These are phyloP conservation scores for Coptodon bakossiorum DNA, from an alignment of 2,113 vertebrate species.

Conservation along the genomic window DNA sequence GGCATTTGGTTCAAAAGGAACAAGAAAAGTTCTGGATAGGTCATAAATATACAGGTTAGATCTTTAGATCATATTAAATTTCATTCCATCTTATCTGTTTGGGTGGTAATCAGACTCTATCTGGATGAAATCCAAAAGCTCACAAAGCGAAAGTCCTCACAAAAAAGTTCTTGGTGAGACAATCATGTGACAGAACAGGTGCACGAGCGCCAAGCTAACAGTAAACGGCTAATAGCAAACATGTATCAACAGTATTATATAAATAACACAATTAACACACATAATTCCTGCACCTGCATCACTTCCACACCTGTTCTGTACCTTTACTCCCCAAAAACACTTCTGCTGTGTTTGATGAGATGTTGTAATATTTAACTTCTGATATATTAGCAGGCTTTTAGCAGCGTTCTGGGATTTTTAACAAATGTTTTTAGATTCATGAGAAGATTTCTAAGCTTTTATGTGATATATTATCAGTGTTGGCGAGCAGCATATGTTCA, in stretches of 20 bases:
- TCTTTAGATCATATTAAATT: not conserved
- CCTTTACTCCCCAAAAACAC: not conserved
- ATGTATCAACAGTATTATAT: not conserved
- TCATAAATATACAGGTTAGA: not conserved
- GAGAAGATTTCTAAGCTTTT: not conserved
- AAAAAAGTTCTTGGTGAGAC: not conserved
- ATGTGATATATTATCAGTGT: rapidly evolving
- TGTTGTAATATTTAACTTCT: not conserved
- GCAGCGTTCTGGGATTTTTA: not conserved
- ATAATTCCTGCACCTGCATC: not conserved
- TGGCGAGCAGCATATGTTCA: not conserved
- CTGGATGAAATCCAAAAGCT: not conserved
- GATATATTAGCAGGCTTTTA: not conserved
- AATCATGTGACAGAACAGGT: not conserved
- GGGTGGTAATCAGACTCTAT: not conserved
- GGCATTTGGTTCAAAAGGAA: not conserved
- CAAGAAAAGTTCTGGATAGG: not conserved
- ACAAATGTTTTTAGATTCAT: not conserved
- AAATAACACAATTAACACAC: not conserved
- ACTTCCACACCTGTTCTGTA: not conserved
- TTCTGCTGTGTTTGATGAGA: not conserved
- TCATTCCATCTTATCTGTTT: not conserved
- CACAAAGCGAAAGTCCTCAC: not conserved
- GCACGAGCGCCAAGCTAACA: not conserved
- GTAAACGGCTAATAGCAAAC: not conserved